Conservation (phyloP, 2,888 invertebrate genomes). For the Drosophila putrida region DNA sequence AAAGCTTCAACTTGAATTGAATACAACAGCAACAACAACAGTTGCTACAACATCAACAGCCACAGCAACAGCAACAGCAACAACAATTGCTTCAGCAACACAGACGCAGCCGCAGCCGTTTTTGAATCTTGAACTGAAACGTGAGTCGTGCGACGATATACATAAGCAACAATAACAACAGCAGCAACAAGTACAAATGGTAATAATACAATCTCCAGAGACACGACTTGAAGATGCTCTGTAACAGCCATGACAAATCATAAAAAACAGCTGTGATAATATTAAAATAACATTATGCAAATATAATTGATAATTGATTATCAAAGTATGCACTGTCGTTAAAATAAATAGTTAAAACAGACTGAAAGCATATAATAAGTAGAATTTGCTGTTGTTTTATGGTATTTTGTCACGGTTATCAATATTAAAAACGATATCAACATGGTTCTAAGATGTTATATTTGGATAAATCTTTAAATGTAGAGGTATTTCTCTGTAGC, state of each 20-base stretch:
- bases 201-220: constrained; percentile 25
- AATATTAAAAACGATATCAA: too few relatives aligned
- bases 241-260: neutral
- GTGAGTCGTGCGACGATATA: constrained; percentile 72
- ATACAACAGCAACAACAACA: constrained; percentile 34
- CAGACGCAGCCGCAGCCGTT: constrained; percentile 51
- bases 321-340: too few relatives aligned
- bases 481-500: neutral
- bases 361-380: too few relatives aligned
- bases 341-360: too few relatives aligned
- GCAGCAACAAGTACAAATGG: constrained; percentile 40
- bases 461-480: neutral
- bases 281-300: neutral
- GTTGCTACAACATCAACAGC: constrained; percentile 38
- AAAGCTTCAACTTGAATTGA: constrained; percentile 54
- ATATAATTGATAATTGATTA: neutral
- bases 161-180: constrained; percentile 40
- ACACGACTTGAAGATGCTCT: constrained; percentile 45
- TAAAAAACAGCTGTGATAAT: neutral
- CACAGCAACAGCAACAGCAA: constrained; percentile 10
- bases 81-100: constrained; percentile 29
- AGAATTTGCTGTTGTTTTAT: too few relatives aligned
- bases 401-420: too few relatives aligned
- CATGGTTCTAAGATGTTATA: too few relatives aligned
- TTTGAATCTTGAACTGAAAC: constrained; percentile 67